Evolutionary conservation across 2,113 vertebrate species (phyloP), one percentile per base, ranked within the genome.

Genomic region (Gallinago paraguaiae): DNA sequence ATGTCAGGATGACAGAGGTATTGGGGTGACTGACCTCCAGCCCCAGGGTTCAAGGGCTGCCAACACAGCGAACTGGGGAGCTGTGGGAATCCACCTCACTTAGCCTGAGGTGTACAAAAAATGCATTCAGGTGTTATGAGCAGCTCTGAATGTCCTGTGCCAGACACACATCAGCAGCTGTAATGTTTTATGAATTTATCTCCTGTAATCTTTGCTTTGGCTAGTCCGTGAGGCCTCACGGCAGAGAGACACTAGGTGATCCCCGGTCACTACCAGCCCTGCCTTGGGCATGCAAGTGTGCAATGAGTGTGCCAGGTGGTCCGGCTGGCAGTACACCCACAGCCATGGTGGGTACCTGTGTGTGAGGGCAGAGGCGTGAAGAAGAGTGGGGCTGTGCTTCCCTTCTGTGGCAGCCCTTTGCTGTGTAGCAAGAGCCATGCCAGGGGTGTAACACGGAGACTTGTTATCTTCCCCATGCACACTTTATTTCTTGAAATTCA

Each of bases 151-250:
- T 19, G 30, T 41, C 74, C 28, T 39, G 17, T 68, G 51, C 35
- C 0, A 3, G 20, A 17, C 31, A n/a, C 31, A n/a, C 2, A 1
- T 15, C 1, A 0, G 16, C 41, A 30, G 22, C 13, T 35, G 35
- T 57, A 39, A 53, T 17, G 9, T n/a, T n/a, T 57, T 39, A n/a
- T 16, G 50, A 25, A 53, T 82, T 74, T 30, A 30, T 64, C 23
- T 82, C 54, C 69, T 15, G 1, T 16, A 30, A 45, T 51, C 63
- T 71, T 70, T 71, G 45, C 45, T 65, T 37, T 60, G 79, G 43
- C 43, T 25, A 9, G 10, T 59, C 28, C 0, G 0, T 56, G 37
- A 53, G 30, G 37, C 48, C 8, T 0, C 23, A 6, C 4, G 25
- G 43, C 53, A 57, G 63, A 41, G 27, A 31, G 25, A 76, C 15